A percentile compares a stretch with the other conserved stretches of the same genome.
phyloP scores from a whole-genome alignment of 2,888 invertebrate genomes.

The Aradus depressus region DNA sequence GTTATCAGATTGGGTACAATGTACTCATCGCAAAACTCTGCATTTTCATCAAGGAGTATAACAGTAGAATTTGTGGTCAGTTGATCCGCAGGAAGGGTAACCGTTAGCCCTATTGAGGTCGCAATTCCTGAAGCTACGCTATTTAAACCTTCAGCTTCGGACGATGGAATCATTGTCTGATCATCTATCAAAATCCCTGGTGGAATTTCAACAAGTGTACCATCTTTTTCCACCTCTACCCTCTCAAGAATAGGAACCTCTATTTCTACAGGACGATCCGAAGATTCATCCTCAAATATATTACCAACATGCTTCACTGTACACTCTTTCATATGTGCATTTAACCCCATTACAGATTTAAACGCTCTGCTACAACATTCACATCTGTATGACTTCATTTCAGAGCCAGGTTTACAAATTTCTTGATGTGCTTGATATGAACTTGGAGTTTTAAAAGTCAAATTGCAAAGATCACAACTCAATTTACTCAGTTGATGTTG shows the following conservation, averaged over 20 bases:
- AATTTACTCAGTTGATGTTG: conserved; percentile 42
- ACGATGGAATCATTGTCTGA: conserved; percentile 38
- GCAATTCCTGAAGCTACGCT: conserved; percentile 48
- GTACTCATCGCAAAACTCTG: conserved; percentile 27
- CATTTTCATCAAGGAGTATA: conserved; percentile 28
- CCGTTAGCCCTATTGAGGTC: conserved; percentile 36
- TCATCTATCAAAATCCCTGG: conserved; percentile 29
- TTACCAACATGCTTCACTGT: conserved; percentile 14
- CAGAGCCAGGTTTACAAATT: conserved; percentile 18
- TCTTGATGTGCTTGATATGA: conserved; percentile 40
- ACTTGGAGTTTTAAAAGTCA: conserved; percentile 35
- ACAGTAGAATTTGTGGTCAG: no score
- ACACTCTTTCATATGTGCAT: conserved; percentile 47
- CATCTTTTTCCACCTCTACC: conserved; percentile 17
- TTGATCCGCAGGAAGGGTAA: conserved; percentile 26
- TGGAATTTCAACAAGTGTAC: conserved; percentile 27
- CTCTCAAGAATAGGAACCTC: conserved; percentile 30
- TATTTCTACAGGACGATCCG: conserved; percentile 21
- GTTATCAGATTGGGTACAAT: conserved; percentile 29
- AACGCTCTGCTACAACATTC: conserved; percentile 66
- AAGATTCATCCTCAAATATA: conserved; percentile 4
- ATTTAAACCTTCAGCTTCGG: conserved; percentile 45
- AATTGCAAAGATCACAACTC: conserved; percentile 47
- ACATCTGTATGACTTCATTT: conserved; percentile 41
- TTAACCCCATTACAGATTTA: conserved; percentile 54